Base-by-base conservation (phyloP, 2,888 invertebrate genomes). In the Diarsia dahlii region DNA sequence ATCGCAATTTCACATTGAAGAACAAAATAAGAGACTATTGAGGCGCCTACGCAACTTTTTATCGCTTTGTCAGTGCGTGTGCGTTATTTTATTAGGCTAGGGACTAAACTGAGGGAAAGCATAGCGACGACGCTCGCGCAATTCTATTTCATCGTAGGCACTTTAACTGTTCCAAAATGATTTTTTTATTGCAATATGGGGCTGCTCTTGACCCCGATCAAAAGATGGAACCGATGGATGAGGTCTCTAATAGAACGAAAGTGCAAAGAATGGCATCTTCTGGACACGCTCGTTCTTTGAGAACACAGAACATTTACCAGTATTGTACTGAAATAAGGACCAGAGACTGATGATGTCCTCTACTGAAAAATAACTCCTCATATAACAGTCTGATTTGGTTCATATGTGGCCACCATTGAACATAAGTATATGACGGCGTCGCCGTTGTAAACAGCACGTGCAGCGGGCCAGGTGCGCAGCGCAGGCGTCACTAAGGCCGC, bases 1-100 rank as follows among this genome's bases (percentile, higher is more conserved):
- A 48, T 64, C 46, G 63, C 23, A 48, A 71, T 71, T 76, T 56
- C 50, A 66, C 45, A 66, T 72, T 72, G 28, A 63, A 68, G 28
- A 71, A 54, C 56, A 63, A 46, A 56, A 0, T 45, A 58, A 28
- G 56, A 56, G 50, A 39, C 46, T 18, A 68, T 76, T 84, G 34
- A 50, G 48, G 28, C 78, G 39, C 75, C 75, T 68, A 78, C 84
- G 63, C 60, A 62, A 60, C 10, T 15, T 71, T 76, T 74, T 71
- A 84, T 78, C n/a, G 70, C 56, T 65, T 58, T 28, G 39, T 64
- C 34, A 62, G 39, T 63, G 58, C 23, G 73, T 28, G 28, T 56
- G 60, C 20, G 68, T 18, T 15, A 23, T 72, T 72, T 18, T 15
- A 23, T 74, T 72, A 63, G 39, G n/a, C n/a, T 63, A 20, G 10